Evolutionary conservation across 2,113 vertebrate species (phyloP).

Genomic region (Hemicordylus capensis): DNA sequence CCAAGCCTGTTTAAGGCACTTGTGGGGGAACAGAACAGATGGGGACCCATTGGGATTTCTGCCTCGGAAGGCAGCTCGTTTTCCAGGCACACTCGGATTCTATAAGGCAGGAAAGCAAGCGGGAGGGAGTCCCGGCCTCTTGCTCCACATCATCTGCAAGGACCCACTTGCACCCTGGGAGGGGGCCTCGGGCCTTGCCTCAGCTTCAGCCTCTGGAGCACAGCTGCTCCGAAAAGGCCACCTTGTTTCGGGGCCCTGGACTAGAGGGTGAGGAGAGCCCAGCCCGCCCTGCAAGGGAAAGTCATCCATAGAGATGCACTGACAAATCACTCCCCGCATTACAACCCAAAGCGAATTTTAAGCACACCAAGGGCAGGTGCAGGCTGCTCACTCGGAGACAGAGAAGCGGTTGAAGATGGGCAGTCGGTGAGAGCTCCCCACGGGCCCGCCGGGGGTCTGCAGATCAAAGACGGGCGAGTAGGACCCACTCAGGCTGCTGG

Average conservation of each 20-base stretch:
- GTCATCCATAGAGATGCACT: not conserved
- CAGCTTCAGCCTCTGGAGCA: not conserved
- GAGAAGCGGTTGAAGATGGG: conserved; percentile 89
- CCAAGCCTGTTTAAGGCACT: not conserved
- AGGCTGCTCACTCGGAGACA: conserved; percentile 79
- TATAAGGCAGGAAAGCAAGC: not conserved
- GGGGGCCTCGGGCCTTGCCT: not conserved
- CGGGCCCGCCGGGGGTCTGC: not conserved
- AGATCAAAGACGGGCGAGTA: conserved; percentile 87
- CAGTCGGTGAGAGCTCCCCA: conserved; percentile 74
- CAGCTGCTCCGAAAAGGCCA: not conserved
- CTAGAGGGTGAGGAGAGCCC: not conserved
- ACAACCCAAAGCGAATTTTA: not conserved
- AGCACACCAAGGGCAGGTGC: not conserved
- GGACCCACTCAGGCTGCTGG: conserved; percentile 83
- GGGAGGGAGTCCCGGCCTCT: too few species aligned
- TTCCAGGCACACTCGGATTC: not conserved
- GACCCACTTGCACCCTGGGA: not conserved
- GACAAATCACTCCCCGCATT: not conserved
- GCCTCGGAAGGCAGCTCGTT: not conserved
- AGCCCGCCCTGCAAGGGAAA: not conserved
- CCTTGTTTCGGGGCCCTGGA: too few species aligned
- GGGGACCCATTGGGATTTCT: not conserved
- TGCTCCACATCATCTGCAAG: not conserved
- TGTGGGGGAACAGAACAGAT: not conserved